phyloP scores from a whole-genome alignment of 2,113 vertebrate genomes.

The Toxotes chatareus region DNA sequence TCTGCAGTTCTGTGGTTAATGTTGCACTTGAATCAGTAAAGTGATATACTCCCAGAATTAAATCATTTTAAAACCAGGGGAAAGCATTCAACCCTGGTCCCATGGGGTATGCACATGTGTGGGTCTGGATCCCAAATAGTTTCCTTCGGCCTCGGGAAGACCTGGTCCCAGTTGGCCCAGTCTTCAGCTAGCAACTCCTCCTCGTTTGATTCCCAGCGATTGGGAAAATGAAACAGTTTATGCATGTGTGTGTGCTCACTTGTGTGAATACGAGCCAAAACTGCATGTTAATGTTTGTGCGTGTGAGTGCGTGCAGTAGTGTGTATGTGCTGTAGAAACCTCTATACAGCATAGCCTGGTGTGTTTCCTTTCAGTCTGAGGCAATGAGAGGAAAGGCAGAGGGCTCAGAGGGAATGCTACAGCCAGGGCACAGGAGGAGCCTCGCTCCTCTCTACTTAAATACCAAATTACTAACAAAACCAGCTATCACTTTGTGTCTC shows the following conservation, averaged over 20 bases:
- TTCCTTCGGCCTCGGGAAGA: conserved; percentile 37
- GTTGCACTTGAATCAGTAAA: neutral
- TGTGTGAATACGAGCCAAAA: neutral
- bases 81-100: neutral
- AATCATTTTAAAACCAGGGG: neutral
- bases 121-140: neutral
- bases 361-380: conserved; percentile 40
- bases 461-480: conserved; percentile 51
- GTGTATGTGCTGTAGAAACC: neutral
- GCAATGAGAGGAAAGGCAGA: conserved; percentile 29
- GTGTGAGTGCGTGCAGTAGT: conserved; percentile 1
- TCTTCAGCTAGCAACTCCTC: conserved; percentile 24
- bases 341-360: conserved; percentile 6
- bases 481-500: conserved; percentile 46
- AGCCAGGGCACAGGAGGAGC: conserved; percentile 51
- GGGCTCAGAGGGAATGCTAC: conserved; percentile 62
- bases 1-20: neutral
- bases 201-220: conserved; percentile 42
- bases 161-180: conserved; percentile 30
- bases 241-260: neutral
- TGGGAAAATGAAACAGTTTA: conserved; percentile 38
- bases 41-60: neutral
- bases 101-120: neutral
- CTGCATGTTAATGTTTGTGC: neutral
- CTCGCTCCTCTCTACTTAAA: conserved; percentile 33